phyloP scores from a whole-genome alignment of 1,140 invertebrate species.

The Caenorhabditis brenneri region DNA sequence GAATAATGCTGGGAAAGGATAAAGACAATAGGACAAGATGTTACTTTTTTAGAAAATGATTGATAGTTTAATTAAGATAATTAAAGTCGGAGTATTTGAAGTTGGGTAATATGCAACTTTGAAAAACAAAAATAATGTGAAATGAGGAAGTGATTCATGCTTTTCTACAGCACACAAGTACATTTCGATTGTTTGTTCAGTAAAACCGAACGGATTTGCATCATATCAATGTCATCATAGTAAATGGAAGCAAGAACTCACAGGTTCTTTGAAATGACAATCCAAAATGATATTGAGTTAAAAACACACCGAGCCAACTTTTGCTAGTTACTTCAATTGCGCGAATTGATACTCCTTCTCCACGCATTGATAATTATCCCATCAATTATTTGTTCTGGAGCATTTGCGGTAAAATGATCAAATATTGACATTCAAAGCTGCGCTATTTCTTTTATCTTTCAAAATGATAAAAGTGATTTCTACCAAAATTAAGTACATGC shows the following conservation, averaged over 20 bases:
- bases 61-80: no score
- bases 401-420: slow-evolving; percentile 16
- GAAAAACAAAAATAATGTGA: not conserved
- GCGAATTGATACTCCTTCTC: slow-evolving; percentile 32
- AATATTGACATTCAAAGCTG: slow-evolving; percentile 10
- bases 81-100: no score
- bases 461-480: not conserved
- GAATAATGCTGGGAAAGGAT: no score
- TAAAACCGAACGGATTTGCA: not conserved
- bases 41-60: no score
- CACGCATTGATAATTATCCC: slow-evolving; percentile 37
- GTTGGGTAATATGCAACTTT: not conserved
- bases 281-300: no score
- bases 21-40: no score
- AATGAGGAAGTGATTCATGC: not conserved
- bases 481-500: no score
- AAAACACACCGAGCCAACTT: no score
- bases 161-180: not conserved
- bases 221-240: not conserved
- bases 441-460: not conserved
- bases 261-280: no score
- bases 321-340: not conserved
- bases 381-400: slow-evolving; percentile 3
- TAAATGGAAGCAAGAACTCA: no score
- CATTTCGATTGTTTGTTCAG: not conserved